Evolutionary conservation across 2,888 invertebrate genomes (phyloP).

Genomic region (Tenthredo livida): DNA sequence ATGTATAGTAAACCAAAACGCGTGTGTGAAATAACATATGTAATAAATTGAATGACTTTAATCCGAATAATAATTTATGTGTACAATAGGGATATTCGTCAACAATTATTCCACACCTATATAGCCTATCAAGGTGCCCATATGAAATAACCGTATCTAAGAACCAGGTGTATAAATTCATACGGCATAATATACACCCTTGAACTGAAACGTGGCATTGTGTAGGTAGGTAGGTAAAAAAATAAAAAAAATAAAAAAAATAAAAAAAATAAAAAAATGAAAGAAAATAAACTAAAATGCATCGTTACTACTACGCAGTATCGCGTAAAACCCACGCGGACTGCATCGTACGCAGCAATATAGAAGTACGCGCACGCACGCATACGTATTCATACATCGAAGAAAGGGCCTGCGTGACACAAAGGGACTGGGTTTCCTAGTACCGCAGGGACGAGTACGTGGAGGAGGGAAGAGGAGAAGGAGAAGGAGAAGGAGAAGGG

Average conservation of each 20-base stretch:
- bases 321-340: slow-evolving; percentile 27
- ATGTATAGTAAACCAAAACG: neutral
- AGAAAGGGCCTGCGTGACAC: slow-evolving; percentile 39
- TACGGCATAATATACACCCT: neutral
- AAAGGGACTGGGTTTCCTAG: slow-evolving; percentile 50
- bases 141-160: neutral
- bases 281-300: neutral
- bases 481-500: neutral
- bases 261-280: neutral
- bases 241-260: neutral
- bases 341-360: slow-evolving; percentile 14
- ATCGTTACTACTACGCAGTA: slow-evolving; percentile 9
- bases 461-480: slow-evolving; percentile 22
- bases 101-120: neutral
- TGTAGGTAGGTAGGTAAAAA: neutral
- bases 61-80: neutral
- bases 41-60: neutral
- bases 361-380: neutral
- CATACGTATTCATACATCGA: neutral
- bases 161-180: slow-evolving; percentile 2
- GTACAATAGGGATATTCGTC: neutral
- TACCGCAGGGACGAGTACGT: slow-evolving; percentile 41
- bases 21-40: neutral
- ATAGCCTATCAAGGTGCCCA: neutral
- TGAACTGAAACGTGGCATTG: neutral